phyloP scores from a whole-genome alignment of 2,113 vertebrate genomes.

The Cheirogaleus medius region DNA sequence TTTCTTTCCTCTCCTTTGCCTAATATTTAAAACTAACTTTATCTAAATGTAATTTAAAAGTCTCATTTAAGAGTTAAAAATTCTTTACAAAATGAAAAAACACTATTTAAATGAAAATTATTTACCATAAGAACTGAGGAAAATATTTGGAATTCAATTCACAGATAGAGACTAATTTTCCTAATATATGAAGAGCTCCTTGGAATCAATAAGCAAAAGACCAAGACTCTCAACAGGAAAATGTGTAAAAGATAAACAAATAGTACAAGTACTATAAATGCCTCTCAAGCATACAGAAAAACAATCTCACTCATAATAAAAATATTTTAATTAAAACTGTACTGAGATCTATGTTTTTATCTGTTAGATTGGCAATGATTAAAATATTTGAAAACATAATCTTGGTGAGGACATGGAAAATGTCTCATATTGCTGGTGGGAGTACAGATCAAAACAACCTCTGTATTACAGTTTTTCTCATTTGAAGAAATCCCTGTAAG shows the following conservation, averaged over 20 bases:
- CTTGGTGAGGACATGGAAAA: neutral
- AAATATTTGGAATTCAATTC: conserved; percentile 16
- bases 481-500: neutral
- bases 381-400: conserved; percentile 58
- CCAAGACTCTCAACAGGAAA: conserved; percentile 42
- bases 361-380: neutral
- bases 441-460: conserved; percentile 47
- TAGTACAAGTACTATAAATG: conserved; percentile 5
- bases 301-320: conserved; percentile 23
- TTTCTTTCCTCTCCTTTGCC: conserved; percentile 3
- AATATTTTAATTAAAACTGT: conserved; percentile 45
- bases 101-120: conserved; percentile 38
- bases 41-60: conserved; percentile 31
- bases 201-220: conserved; percentile 41
- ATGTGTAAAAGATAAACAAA: conserved; percentile 20
- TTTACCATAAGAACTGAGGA: neutral
- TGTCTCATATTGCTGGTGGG: conserved; percentile 45
- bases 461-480: conserved; percentile 8
- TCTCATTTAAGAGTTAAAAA: conserved; percentile 1
- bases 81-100: conserved; percentile 38
- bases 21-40: conserved; percentile 32
- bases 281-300: neutral
- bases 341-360: conserved; percentile 18
- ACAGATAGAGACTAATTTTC: neutral
- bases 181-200: conserved; percentile 37